phyloP scores from a whole-genome alignment of 2,113 vertebrate genomes.

The Ochotona curzoniae region DNA sequence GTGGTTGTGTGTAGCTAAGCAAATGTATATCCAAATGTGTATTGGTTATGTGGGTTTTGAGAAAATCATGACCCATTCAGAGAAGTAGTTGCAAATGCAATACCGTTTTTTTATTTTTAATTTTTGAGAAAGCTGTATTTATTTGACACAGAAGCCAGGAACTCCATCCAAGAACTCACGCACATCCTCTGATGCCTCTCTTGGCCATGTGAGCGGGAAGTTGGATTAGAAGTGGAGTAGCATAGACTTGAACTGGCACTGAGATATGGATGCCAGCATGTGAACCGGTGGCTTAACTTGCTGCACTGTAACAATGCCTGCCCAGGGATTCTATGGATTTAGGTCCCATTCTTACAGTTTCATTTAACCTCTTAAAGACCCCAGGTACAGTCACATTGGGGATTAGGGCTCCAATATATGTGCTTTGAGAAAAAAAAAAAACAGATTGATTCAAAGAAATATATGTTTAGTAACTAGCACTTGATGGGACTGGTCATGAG shows the following conservation, averaged over 20 bases:
- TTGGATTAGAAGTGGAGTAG: too few species aligned
- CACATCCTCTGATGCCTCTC: too few species aligned
- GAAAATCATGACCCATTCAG: slow-evolving; percentile 48
- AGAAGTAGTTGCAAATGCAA: slow-evolving; percentile 5
- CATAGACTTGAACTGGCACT: too few species aligned
- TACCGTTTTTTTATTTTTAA: neutral
- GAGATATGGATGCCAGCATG: too few species aligned
- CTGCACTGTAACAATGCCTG: too few species aligned
- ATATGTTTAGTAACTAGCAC: neutral
- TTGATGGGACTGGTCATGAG: neutral
- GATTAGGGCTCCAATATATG: neutral
- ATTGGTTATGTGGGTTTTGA: neutral
- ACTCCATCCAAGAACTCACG: too few species aligned
- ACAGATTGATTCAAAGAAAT: neutral
- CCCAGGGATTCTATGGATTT: neutral
- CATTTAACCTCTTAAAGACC: neutral
- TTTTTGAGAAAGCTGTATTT: too few species aligned
- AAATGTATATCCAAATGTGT: slow-evolving; percentile 31
- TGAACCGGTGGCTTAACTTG: too few species aligned
- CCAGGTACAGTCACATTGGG: neutral
- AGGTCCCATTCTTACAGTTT: neutral
- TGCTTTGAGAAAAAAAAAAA: neutral
- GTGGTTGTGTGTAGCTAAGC: neutral
- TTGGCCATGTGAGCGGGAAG: too few species aligned
- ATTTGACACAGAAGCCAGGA: too few species aligned